phyloP scores from a whole-genome alignment of 1,140 invertebrate species.

The Euura saliciscinereae region DNA sequence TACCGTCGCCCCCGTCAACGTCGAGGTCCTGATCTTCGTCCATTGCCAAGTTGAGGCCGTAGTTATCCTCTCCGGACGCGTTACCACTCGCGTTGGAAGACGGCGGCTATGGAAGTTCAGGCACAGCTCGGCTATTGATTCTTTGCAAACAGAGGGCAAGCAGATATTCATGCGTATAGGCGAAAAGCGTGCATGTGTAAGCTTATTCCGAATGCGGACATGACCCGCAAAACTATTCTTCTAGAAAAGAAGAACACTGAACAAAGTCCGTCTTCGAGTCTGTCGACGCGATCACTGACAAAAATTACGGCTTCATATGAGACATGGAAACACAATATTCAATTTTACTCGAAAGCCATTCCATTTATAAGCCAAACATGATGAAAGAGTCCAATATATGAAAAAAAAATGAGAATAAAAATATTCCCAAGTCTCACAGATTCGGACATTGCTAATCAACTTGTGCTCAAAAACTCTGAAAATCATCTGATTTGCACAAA shows the following conservation, averaged over 20 bases:
- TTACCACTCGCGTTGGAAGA: conserved; percentile 24
- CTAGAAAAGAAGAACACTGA: too few relatives aligned
- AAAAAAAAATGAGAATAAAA: too few relatives aligned
- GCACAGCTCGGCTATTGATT: conserved; percentile 57
- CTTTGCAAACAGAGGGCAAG: conserved; percentile 59
- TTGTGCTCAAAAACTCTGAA: too few relatives aligned
- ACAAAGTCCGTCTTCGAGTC: too few relatives aligned
- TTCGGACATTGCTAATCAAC: too few relatives aligned
- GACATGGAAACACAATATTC: not conserved
- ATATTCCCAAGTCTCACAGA: too few relatives aligned
- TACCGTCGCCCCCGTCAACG: conserved; percentile 32
- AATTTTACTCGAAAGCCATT: not conserved
- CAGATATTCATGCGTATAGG: conserved; percentile 49
- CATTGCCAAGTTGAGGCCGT: conserved; percentile 39
- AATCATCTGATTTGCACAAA: too few relatives aligned
- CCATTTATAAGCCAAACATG: too few relatives aligned
- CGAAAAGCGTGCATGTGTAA: conserved; percentile 47
- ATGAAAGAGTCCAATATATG: too few relatives aligned
- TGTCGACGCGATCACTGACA: too few relatives aligned
- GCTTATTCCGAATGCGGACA: conserved; percentile 35
- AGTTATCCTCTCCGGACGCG: conserved; percentile 44
- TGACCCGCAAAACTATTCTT: conserved; percentile 22
- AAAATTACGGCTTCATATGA: too few relatives aligned
- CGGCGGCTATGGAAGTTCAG: conserved; percentile 56
- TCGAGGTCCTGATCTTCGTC: conserved; percentile 45